These are phyloP conservation scores for Uropsilus gracilis DNA, from an alignment of 2,113 vertebrate species.

Conservation along the genomic window DNA sequence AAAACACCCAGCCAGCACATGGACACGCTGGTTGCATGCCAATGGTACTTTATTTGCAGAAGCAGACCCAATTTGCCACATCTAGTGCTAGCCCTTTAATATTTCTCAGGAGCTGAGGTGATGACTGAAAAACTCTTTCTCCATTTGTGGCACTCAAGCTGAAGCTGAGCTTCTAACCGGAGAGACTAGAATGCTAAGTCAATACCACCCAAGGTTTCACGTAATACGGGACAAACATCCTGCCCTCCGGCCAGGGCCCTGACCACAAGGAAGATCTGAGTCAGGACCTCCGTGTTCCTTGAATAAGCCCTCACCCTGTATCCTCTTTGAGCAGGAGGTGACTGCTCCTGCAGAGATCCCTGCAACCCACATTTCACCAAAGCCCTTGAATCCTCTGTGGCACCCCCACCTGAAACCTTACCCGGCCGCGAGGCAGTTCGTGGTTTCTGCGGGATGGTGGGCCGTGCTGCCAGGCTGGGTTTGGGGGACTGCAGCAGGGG, in stretches of 20 bases:
- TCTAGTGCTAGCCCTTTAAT: background rate
- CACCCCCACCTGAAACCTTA: constrained; percentile 74
- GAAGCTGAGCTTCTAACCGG: fast-evolving
- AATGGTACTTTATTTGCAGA: background rate
- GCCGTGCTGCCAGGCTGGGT: constrained; percentile 89
- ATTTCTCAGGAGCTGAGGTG: background rate
- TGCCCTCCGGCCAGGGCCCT: too few species aligned
- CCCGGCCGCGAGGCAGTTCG: constrained; percentile 89
- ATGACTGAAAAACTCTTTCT: background rate
- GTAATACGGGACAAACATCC: too few species aligned
- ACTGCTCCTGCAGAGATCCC: too few species aligned
- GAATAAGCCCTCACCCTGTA: background rate
- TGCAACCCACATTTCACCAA: too few species aligned
- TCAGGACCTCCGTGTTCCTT: too few species aligned
- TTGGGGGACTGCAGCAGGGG: constrained; percentile 90
- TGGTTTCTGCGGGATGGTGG: constrained; percentile 93
- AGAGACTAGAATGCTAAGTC: too few species aligned
- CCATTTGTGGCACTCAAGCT: background rate
- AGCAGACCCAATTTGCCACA: too few species aligned
- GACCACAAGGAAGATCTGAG: too few species aligned
- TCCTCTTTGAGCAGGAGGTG: too few species aligned
- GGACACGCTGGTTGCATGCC: too few species aligned
- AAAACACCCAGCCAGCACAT: fast-evolving
- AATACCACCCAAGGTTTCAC: too few species aligned
- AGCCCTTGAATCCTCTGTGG: background rate